Evolutionary conservation across 2,888 invertebrate genomes (phyloP).

Genomic region (Limnephilus rhombicus): DNA sequence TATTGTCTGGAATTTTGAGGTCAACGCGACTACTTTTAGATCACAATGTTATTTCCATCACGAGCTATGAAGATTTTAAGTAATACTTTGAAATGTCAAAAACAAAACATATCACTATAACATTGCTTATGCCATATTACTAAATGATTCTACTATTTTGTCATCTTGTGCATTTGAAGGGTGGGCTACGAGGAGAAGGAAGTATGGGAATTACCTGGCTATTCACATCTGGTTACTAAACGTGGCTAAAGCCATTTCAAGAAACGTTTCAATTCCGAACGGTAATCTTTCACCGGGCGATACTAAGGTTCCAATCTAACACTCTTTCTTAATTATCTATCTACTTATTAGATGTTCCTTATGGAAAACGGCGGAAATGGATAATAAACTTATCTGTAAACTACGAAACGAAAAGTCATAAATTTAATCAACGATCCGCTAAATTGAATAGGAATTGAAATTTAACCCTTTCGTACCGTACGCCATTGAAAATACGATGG

Average conservation of each 20-base stretch:
- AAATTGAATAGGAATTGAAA: not conserved
- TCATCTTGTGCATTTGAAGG: too few species aligned
- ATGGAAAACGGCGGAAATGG: too few species aligned
- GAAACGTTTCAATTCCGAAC: not conserved
- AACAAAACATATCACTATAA: too few species aligned
- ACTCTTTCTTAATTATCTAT: not conserved
- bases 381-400: not conserved
- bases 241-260: too few species aligned
- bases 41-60: not conserved
- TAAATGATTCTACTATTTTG: too few species aligned
- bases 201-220: not conserved
- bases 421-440: not conserved
- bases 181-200: too few species aligned
- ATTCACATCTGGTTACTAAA: not conserved
- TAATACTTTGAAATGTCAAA: not conserved
- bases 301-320: not conserved
- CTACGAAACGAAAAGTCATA: not conserved
- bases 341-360: too few species aligned
- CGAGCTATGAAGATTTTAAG: not conserved
- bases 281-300: not conserved
- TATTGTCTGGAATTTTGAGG: not conserved
- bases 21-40: not conserved
- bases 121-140: too few species aligned
- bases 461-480: not conserved
- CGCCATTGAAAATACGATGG: too few species aligned